A percentile compares a stretch with the other conserved stretches of the same genome.
Conservation (phyloP, 2,797 vertebrate species). For the Clarias fuscus region DNA sequence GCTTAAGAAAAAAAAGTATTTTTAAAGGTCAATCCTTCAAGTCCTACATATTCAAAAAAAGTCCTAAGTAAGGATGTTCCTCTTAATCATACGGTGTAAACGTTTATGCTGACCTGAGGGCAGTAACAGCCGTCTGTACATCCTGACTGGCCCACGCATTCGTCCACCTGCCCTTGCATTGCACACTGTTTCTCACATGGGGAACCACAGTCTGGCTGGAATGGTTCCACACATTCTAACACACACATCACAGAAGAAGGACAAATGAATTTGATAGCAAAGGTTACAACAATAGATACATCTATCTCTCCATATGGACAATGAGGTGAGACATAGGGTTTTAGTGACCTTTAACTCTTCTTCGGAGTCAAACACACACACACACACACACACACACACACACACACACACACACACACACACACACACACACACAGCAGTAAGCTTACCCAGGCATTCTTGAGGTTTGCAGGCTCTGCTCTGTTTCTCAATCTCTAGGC, state of each 20-base stretch:
- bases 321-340: background rate
- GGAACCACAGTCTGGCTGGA: conserved; percentile 75
- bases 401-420: conserved; percentile 18
- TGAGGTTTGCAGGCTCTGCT: conserved; percentile 70
- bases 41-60: background rate
- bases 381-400: conserved; percentile 19
- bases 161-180: conserved; percentile 61
- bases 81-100: background rate
- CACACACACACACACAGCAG: background rate
- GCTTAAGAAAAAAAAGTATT: background rate
- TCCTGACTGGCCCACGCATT: conserved; percentile 67
- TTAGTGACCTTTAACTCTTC: conserved; percentile 5
- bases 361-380: conserved; percentile 1
- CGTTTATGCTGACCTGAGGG: conserved; percentile 72
- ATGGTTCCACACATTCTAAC: conserved; percentile 76
- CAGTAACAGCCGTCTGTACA: conserved; percentile 89
- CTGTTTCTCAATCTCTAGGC: conserved; percentile 75
- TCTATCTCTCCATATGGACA: background rate
- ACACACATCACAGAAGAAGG: background rate
- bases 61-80: background rate
- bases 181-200: conserved; percentile 83
- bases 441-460: conserved; percentile 72
- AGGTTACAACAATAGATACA: conserved; percentile 10
- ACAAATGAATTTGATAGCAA: conserved; percentile 18
- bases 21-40: background rate